Base-by-base conservation (phyloP, 2,888 invertebrate species). In the Gymnocheta viridis region DNA sequence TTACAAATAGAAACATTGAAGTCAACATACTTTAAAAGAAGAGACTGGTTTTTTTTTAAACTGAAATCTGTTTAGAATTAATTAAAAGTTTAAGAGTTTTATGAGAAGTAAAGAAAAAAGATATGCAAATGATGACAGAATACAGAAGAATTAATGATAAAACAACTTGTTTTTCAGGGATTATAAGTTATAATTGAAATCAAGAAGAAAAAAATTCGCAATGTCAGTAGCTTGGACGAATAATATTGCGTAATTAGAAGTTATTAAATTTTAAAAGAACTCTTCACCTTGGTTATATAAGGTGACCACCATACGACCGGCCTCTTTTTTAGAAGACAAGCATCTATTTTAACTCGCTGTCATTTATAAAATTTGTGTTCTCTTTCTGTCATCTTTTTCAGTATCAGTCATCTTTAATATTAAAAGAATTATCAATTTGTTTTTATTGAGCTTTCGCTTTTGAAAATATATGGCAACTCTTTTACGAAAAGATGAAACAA, bases 31-130 rank as follows among this genome's bases (percentile, higher is more conserved):
- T 17, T 44, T 17, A 44, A 56, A 76, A 22, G 54, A 76, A 76
- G 74, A 76, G 54, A 76, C 56, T 44, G 54, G 64, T 76, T 76
- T 76, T 76, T 76, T 76, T 74, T 6, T n/a, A 3, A 58, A 32
- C 4, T 35, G n/a, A 58, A 70, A 58, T 58, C 70, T 58, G 6
- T 58, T 41, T 29, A 72, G 72, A 72, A 47, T 47, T 47, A 24
- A 10, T 22, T 72, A 60, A 72, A 24, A 58, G 32, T n/a, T 41
- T 32, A 47, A 32, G 4, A 47, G 47, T 24, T 56, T 47, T 4
- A 6, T 24, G 12, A 47, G n/a, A 47, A 35, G 12, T 22, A 7
- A 22, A 47, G 22, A 32, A 47, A 22, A 24, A 14, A 2, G 2
- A 10, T 56, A 41, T 54, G 54, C 38, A 24, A 54, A 70, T 41